Percentiles rank a stretch among this genome's conserved stretches.
These are phyloP conservation scores for Drosophila nannoptera DNA, from an alignment of 1,140 invertebrate genomes.

Conservation along the genomic window DNA sequence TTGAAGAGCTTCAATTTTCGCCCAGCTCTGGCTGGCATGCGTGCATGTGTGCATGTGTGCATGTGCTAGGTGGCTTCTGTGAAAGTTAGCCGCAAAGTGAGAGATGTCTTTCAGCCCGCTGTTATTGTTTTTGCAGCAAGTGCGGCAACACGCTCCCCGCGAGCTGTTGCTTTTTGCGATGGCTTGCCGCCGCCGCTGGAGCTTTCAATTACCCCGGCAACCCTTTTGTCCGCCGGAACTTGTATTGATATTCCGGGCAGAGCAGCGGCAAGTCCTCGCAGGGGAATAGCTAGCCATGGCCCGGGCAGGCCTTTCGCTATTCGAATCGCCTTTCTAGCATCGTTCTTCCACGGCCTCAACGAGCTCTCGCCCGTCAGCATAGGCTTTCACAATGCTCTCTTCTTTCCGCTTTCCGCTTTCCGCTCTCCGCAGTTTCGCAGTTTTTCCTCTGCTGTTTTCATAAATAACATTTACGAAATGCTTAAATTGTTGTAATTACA, in stretches of 20 bases:
- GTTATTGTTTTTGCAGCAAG: slow-evolving; percentile 14
- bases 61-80: background rate
- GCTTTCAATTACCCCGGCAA: background rate
- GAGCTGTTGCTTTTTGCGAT: background rate
- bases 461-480: slow-evolving; percentile 6
- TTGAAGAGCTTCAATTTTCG: too few relatives aligned
- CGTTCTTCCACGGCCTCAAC: background rate
- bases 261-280: too few relatives aligned
- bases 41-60: background rate
- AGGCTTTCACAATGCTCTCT: background rate
- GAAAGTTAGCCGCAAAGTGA: slow-evolving; percentile 12
- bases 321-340: too few relatives aligned
- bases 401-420: background rate
- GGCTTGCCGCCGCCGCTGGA: too few relatives aligned
- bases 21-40: background rate
- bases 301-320: too few relatives aligned
- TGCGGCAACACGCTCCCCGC: background rate
- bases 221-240: too few relatives aligned
- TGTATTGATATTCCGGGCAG: too few relatives aligned
- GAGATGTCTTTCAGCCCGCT: slow-evolving; percentile 32
- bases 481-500: slow-evolving; percentile 23
- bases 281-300: too few relatives aligned
- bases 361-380: background rate
- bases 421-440: too few relatives aligned
- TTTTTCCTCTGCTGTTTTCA: background rate